Base-by-base conservation (phyloP, 1,140 invertebrate species). In the Oryctes rhinoceros region DNA sequence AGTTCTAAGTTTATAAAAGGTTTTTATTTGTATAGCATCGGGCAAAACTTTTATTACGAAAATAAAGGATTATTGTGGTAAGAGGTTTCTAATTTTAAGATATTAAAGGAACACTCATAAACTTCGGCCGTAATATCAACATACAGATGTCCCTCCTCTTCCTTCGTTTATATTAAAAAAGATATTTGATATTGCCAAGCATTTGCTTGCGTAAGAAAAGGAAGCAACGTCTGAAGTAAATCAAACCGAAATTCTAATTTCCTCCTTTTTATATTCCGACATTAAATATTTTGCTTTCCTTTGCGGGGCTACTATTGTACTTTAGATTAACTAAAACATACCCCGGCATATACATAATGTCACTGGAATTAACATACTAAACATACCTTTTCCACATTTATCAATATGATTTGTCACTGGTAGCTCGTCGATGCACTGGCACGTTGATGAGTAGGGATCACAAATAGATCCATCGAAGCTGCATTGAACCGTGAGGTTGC, bases 381-480 rank as follows among this genome's bases (percentile, higher is more conserved):
- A 90, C 91, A 92, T 88, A 95, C 94, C 90, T 89, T 92, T 91
- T 84, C 94, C 94, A 89, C 95, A 96, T 88, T 95, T 96, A 86
- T 96, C 94, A 81, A 95, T 89, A 87, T 95, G 94, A 89, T 96
- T 95, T 84, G 94, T 95, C 18, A 92, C 91, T 7, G 90, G 90
- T 80, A 92, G 90, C 82, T 94, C 93, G 11, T 92, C 91, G 65
- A 90, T 90, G 86, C 95, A 96, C 81, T 90, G 89, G 85, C 95
- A 96, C 81, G 90, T 91, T 82, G 91, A 91, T 82, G 91, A 92
- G 59, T 88, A 88, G 4, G 90, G 88, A 82, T 94, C 92, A 85
- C 95, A 96, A 35, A 93, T 89, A 5, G 94, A 92, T 76, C 93
- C 92, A 24, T 89, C 88, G 86, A 95, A 95, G 10, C 92, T 92